Percentiles rank a stretch among this genome's conserved stretches.
These are phyloP conservation scores for Sebastes taczanowskii DNA, from an alignment of 2,797 vertebrate species.

Conservation along the genomic window DNA sequence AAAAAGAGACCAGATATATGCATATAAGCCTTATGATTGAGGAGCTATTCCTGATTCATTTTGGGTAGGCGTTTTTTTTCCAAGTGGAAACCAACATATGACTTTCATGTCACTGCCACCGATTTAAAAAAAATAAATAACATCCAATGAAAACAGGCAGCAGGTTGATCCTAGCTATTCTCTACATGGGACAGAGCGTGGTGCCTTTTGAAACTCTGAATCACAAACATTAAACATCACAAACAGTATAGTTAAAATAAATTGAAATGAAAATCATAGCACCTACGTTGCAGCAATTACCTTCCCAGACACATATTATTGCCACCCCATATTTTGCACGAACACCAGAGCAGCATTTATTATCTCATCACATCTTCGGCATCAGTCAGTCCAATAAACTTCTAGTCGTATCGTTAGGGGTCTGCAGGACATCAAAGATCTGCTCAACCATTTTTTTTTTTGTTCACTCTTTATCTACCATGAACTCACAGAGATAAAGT, in stretches of 20 bases:
- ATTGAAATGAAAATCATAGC: neutral
- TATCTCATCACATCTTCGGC: slow-evolving; percentile 23
- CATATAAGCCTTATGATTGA: too few relatives aligned
- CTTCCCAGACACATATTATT: neutral
- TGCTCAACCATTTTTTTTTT: slow-evolving; percentile 15
- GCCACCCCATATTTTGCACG: neutral
- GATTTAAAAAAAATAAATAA: neutral
- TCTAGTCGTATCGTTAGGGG: neutral
- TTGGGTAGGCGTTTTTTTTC: too few relatives aligned
- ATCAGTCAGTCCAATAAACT: slow-evolving; percentile 26
- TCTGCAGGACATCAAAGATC: slow-evolving; percentile 32
- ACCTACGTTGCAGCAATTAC: neutral
- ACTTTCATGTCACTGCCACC: neutral
- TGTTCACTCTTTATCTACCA: slow-evolving; percentile 24
- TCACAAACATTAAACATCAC: neutral
- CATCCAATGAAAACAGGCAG: neutral
- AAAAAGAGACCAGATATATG: too few relatives aligned
- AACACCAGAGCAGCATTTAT: slow-evolving; percentile 7
- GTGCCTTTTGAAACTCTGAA: neutral
- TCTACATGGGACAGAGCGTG: neutral
- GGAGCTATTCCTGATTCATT: too few relatives aligned
- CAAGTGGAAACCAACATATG: neutral
- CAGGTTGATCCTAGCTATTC: neutral
- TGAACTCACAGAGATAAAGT: slow-evolving; percentile 57
- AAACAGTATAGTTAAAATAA: neutral